Base-by-base conservation (phyloP, 2,113 vertebrate genomes). In the Pipa parva region DNA sequence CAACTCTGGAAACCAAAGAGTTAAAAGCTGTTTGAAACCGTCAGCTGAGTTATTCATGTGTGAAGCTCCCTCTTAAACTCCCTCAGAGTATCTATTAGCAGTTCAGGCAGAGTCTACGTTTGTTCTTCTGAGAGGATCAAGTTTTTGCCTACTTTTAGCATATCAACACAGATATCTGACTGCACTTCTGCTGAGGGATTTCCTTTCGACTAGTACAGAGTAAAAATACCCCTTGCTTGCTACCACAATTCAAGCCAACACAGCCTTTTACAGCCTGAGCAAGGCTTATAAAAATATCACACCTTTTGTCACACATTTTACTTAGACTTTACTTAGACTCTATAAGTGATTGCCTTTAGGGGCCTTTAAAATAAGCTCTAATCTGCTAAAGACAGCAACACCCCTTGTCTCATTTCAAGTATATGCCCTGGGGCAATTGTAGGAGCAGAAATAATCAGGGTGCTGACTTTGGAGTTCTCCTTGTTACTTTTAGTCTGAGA, bases 111-210 rank as follows among this genome's bases (percentile, higher is more conserved):
- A 36, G 39, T 42, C 39, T 17, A n/a, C 12, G 39, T 15, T 17
- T 15, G 39, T 42, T 42, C 39, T 42, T 42, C 17, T n/a, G 17
- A 3, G 12, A 15, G 39, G 39, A 42, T 42, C 39, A 42, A 42
- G 39, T 42, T 42, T 42, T 42, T 42, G 39, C 39, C 39, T 42
- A 42, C 39, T 42, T 42, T 42, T 42, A 42, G 39, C 39, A 42
- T 42, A 42, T 42, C 39, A 42, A 42, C 39, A 42, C 39, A 42
- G 39, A 42, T 42, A 42, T 42, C 39, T 42, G 39, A 42, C 39
- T 42, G 39, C 39, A 42, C 39, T n/a, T 42, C 39, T 42, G 9
- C 17, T 42, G 39, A 42, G 15, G 39, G 39, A 42, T 18, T 42
- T 42, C 39, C 15, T 42, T 42, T 42, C 39, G 17, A 42, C 39